Conservation (phyloP, 1,140 invertebrate genomes). For the Holotrichia oblita region DNA sequence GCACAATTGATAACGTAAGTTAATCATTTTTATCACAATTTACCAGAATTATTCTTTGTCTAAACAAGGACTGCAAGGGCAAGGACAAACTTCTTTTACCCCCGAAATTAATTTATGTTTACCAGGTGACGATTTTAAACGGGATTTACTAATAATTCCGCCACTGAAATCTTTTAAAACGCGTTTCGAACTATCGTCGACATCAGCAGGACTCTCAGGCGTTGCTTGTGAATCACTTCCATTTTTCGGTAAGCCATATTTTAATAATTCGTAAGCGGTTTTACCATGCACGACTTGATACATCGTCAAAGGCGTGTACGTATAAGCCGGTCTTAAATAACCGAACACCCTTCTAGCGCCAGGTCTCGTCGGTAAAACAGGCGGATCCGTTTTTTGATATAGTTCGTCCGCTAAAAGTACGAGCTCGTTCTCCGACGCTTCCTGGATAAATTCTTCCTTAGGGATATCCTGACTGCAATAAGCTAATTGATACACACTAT, state of each 20-base stretch:
- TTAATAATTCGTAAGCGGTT: not conserved
- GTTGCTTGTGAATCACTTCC: no score
- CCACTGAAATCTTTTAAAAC: no score
- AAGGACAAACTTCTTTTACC: no score
- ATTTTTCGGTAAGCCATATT: conserved; percentile 1
- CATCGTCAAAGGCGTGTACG: conserved; percentile 14
- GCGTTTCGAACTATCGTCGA: no score
- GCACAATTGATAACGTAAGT: conserved; percentile 95
- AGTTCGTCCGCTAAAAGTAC: not conserved
- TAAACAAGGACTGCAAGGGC: no score
- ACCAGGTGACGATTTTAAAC: no score
- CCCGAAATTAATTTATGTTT: no score
- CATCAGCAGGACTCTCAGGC: no score
- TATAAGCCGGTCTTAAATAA: conserved; percentile 23
- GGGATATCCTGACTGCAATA: conserved; percentile 15
- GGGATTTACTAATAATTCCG: no score
- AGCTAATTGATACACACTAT: conserved; percentile 17
- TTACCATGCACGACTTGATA: conserved; percentile 27
- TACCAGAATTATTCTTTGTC: no score
- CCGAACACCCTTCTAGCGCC: conserved; percentile 15
- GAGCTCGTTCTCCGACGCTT: conserved; percentile 12
- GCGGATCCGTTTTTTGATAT: not conserved
- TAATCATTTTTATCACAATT: no score
- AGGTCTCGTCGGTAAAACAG: conserved; percentile 28
- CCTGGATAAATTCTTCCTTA: not conserved